These are phyloP conservation scores for Peromyscus californicus DNA, from an alignment of 2,113 vertebrate species.

Conservation along the genomic window DNA sequence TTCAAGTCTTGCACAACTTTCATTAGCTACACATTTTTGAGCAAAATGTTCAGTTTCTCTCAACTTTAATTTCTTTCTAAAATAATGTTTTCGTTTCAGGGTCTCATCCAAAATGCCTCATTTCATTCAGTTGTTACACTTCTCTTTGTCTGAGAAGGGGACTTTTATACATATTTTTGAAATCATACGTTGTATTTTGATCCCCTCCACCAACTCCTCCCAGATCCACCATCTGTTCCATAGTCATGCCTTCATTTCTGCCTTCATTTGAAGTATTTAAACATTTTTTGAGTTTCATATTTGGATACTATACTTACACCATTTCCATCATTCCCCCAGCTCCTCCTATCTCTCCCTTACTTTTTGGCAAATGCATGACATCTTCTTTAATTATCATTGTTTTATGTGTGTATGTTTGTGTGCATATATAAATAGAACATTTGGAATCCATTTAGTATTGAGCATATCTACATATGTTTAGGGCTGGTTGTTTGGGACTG, in stretches of 20 bases:
- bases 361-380: background rate
- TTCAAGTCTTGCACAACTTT: background rate
- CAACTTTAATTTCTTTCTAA: background rate
- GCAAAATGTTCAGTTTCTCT: background rate
- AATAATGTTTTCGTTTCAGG: background rate
- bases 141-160: background rate
- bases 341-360: background rate
- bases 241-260: background rate
- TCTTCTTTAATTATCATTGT: background rate
- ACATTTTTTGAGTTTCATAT: background rate
- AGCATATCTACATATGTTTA: too few relatives aligned
- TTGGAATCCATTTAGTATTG: background rate
- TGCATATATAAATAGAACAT: background rate
- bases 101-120: background rate
- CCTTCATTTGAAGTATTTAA: background rate
- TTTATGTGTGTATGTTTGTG: background rate
- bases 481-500: background rate
- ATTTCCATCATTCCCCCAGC: background rate
- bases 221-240: too few relatives aligned
- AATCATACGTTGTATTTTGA: background rate
- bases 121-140: background rate
- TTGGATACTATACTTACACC: background rate
- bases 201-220: too few relatives aligned
- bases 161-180: background rate
- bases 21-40: background rate